Base-by-base conservation (phyloP, 2,888 invertebrate species). In the Brachylomia viminalis region DNA sequence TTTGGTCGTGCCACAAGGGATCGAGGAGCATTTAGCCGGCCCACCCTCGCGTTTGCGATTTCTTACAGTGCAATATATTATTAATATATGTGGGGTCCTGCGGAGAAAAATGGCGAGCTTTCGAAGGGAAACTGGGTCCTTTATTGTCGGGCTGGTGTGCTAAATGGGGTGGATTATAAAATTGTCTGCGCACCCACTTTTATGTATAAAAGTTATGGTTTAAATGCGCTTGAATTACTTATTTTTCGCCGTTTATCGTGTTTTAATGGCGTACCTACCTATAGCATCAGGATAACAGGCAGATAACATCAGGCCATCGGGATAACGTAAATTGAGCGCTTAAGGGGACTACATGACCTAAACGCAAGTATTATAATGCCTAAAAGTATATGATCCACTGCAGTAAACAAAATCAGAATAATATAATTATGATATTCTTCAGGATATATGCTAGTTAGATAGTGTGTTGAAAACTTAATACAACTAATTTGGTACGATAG, bases 11-110 rank as follows among this genome's bases (percentile, higher is more conserved):
- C 88, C 89, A 89, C 93, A 92, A 95, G 95, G 95, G 95, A 92
- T 91, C 92, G 93, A 90, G 92, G 91, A 93, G 91, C 93, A 93
- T 95, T 95, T 93, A 93, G 92, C 92, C 89, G 88, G 85, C 89
- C 95, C 95, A 92, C 95, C 95, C 95, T 92, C 94, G 91, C 92
- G 78, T 67, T 88, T 89, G 94, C 95, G 95, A 94, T 96, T 95
- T 96, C 96, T 96, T 96, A 95, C 95, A 94, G 93, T 90, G 93
- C 93, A 92, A 94, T 96, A 94, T 95, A 95, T 95, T 96, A 95
- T 95, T 95, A 95, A 95, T 95, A 94, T 93, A 91, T 92, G 91
- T 89, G 90, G 93, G 93, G 95, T 90, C 88, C 91, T 87, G 87
- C 88, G 85, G 91, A 93, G 93, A 92, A 93, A 94, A 93, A 94